Base-by-base conservation (phyloP, 2,797 vertebrate species). In the Pelochelys cantorii region DNA sequence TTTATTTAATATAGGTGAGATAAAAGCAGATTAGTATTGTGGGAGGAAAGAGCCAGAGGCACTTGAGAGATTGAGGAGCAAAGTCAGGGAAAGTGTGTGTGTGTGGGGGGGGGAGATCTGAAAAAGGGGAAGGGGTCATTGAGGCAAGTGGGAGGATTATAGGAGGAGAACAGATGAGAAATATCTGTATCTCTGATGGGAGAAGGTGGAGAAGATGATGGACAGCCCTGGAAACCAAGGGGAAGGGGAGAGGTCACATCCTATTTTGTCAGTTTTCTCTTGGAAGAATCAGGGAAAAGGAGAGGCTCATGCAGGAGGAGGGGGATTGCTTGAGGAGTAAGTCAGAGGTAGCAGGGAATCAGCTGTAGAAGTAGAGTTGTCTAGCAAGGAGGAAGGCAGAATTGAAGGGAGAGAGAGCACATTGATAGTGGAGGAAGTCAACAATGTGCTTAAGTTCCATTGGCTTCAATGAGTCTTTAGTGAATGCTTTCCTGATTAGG, bases 241-340 rank as follows among this genome's bases (percentile, higher is more conserved):
- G 31, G 62, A 65, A 4, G 15, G 60, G 78, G 77, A 25, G 57
- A 90, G 83, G 12, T 10, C 10, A 84, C 85, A 8, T 1, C 15
- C 81, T 93, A 56, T 87, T 93, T 82, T 85, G 62, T 74, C 84
- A 90, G 9, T 88, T 89, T 95, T 60, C 31, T 94, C 1, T 23
- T 42, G 82, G 60, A 93, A 81, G 79, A 90, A 60, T 20, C 85
- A 27, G 81, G 59, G 17, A 84, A 54, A 60, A 81, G 82, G 75
- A 81, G 59, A 60, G n/a, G 14, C 17, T 65, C 15, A 65, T 29
- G 62, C 31, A n/a, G 31, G 62, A 65, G 17, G 62, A 65, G 31
- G 14, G 62, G 31, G 31, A 65, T 14, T 14, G 31, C 29, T n/a
- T 31, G 31, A 15, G 15, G 29, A n/a, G 31, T 65, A n/a, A n/a